A percentile compares a stretch with the other conserved stretches of the same genome.
Evolutionary conservation across 2,113 vertebrate genomes (phyloP).

Genomic region (Ameiurus melas): DNA sequence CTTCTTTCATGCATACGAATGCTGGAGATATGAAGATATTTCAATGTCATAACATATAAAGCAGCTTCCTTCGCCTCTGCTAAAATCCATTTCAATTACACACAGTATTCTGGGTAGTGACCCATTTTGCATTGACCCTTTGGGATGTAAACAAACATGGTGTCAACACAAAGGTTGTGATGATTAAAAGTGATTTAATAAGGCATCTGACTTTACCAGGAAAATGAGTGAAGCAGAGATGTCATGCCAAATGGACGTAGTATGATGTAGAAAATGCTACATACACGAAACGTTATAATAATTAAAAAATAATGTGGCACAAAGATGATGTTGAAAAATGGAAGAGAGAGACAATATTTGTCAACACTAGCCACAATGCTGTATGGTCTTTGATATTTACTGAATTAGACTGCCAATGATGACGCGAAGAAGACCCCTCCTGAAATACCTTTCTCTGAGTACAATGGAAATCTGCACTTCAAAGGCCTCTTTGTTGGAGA

Average conservation of each 20-base stretch:
- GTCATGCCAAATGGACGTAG: slow-evolving; percentile 52
- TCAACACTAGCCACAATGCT: slow-evolving; percentile 66
- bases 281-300: slow-evolving; percentile 59
- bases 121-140: slow-evolving; percentile 36
- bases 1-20: slow-evolving; percentile 68
- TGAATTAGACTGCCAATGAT: slow-evolving; percentile 56
- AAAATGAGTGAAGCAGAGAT: slow-evolving; percentile 46
- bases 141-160: slow-evolving; percentile 58
- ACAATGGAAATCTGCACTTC: slow-evolving; percentile 60
- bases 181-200: slow-evolving; percentile 61
- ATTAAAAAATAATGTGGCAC: slow-evolving; percentile 63
- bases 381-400: slow-evolving; percentile 55
- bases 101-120: slow-evolving; percentile 39
- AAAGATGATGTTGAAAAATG: slow-evolving; percentile 52
- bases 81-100: slow-evolving; percentile 47
- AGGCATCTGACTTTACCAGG: slow-evolving; percentile 69
- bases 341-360: slow-evolving; percentile 54
- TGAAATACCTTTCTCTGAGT: slow-evolving; percentile 52
- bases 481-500: slow-evolving; percentile 75
- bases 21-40: slow-evolving; percentile 57
- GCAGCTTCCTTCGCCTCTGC: slow-evolving; percentile 44
- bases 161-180: slow-evolving; percentile 56
- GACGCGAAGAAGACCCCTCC: slow-evolving; percentile 41
- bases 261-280: slow-evolving; percentile 61
- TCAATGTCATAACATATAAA: slow-evolving; percentile 51